phyloP scores from a whole-genome alignment of 2,888 invertebrate genomes.

The Eupithecia dodoneata region DNA sequence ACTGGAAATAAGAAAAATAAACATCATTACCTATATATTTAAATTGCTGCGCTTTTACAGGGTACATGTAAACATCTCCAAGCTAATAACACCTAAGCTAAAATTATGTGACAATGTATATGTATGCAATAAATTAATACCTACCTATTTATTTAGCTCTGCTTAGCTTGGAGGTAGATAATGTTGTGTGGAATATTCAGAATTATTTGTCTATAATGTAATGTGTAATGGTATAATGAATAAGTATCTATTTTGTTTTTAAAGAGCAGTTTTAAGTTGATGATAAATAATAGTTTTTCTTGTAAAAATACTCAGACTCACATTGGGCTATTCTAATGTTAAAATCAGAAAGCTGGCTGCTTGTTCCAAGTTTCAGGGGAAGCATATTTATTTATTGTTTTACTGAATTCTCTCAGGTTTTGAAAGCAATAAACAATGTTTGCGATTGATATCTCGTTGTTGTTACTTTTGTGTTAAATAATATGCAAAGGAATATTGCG shows the following conservation, averaged over 20 bases:
- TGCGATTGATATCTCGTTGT: neutral
- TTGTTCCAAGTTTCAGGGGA: slow-evolving; percentile 67
- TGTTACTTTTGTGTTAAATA: neutral
- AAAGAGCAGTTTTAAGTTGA: neutral
- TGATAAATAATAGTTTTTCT: neutral
- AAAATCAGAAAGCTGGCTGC: slow-evolving; percentile 58
- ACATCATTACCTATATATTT: slow-evolving; percentile 25
- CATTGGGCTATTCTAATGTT: slow-evolving; percentile 68
- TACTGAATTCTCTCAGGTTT: neutral
- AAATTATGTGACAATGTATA: too few species aligned
- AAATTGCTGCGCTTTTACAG: too few species aligned
- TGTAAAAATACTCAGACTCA: slow-evolving; percentile 49
- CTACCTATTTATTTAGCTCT: neutral
- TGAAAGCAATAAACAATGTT: slow-evolving; percentile 4
- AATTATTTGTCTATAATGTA: neutral
- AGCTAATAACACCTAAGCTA: too few species aligned
- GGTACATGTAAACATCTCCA: too few species aligned
- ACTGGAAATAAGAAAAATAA: slow-evolving; percentile 53
- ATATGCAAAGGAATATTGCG: slow-evolving; percentile 5
- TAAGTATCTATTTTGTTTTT: neutral
- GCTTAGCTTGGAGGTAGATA: neutral
- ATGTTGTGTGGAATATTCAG: neutral
- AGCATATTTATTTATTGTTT: slow-evolving; percentile 58
- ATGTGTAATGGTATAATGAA: too few species aligned
- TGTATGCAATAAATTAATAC: too few species aligned